Base-by-base conservation (phyloP, 2,113 vertebrate genomes). In the Pituophis catenifer region DNA sequence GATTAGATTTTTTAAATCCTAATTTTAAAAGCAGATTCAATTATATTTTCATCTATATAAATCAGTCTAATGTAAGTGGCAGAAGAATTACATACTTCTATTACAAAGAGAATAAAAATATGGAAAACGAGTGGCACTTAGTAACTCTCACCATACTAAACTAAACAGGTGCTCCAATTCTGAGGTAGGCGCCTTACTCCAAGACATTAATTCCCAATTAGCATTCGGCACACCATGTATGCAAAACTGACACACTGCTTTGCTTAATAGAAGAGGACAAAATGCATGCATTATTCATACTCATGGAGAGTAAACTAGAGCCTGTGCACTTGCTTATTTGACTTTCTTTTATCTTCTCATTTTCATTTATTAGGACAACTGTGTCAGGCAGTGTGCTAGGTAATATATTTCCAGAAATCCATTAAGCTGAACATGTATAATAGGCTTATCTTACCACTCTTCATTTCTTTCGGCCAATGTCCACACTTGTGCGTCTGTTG, bases 391-490 rank as follows among this genome's bases (percentile, higher is more conserved):
- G 33, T 87, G 92, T 59, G 62, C 86, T 89, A 95, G 59, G 93
- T 93, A 93, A 50, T 11, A 54, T 92, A 94, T 95, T 94, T 90
- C 33, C 48, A 92, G 96, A 17, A 94, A 94, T 93, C 29, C 85
- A 95, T 93, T 92, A 94, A 95, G 59, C 89, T 93, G 58, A n/a
- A 10, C 94, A 96, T 96, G 96, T 96, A n/a, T 90, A 95, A 95
- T 81, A 95, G 96, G 81, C 92, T 97, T 97, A 92, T 97, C 98
- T 98, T 98, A 98, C 98, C 98, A 0, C 94, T 93, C 90, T 95
- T 26, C 26, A 13, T 91, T 94, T 94, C 91, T 97, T 97, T 96
- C 96, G 87, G 95, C 95, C 65, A 96, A 94, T 92, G 97, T 97
- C 96, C 96, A 95, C 19, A 24, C 91, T 93, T 95, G 96, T 94